A percentile compares a stretch with the other conserved stretches of the same genome.
phyloP scores from a whole-genome alignment of 2,888 invertebrate genomes.

The Noctua comes region DNA sequence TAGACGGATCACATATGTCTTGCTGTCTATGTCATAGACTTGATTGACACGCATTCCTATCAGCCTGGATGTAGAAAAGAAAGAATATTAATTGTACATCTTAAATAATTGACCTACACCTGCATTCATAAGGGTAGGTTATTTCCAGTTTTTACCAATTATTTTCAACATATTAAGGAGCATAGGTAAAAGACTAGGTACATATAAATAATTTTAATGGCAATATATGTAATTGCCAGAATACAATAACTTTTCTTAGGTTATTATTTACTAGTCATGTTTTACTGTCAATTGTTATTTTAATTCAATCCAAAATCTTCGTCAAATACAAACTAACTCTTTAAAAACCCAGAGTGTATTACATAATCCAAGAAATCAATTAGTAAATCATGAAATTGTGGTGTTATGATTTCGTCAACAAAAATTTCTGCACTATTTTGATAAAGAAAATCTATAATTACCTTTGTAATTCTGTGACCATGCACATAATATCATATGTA shows the following conservation, averaged over 20 bases:
- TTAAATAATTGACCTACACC: background rate
- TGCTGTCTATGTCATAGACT: slow-evolving; percentile 99
- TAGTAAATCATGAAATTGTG: background rate
- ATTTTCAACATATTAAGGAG: background rate
- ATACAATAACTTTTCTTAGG: background rate
- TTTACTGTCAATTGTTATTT: background rate
- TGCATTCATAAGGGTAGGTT: background rate
- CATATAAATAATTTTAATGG: background rate
- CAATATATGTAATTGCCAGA: background rate
- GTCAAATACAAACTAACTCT: background rate
- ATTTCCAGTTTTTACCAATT: background rate
- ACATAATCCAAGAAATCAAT: slow-evolving; percentile 39
- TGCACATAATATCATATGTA: slow-evolving; percentile 97
- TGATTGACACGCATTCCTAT: slow-evolving; percentile 98
- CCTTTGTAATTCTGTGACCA: slow-evolving; percentile 96
- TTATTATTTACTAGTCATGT: slow-evolving; percentile 3
- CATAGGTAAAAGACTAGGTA: background rate
- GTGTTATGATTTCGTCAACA: slow-evolving; percentile 32
- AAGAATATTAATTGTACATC: background rate
- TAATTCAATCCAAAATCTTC: background rate
- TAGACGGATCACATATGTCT: slow-evolving; percentile 97
- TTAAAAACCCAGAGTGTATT: background rate
- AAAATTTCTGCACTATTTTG: background rate
- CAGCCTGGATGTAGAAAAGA: slow-evolving; percentile 88
- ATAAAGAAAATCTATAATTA: slow-evolving; percentile 70